A percentile compares a stretch with the other conserved stretches of the same genome.
Evolutionary conservation across 2,797 vertebrate genomes (phyloP).

Genomic region (Benthosema pterotum): DNA sequence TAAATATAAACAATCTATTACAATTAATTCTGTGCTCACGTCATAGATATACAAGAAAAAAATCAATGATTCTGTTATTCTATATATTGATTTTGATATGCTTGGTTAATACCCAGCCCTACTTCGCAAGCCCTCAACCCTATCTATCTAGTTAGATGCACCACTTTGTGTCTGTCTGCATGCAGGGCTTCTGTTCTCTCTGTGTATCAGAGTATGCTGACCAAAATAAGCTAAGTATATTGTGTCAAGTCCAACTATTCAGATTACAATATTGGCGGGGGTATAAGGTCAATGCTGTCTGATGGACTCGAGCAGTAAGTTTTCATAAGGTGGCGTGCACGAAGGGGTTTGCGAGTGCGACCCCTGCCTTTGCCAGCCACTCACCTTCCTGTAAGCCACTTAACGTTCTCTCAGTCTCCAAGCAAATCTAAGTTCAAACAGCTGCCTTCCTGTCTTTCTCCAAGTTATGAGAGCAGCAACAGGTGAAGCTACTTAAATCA

Average conservation of each 20-base stretch:
- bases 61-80: no score
- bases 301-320: slow-evolving; percentile 45
- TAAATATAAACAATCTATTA: no score
- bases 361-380: slow-evolving; percentile 68
- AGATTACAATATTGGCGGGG: slow-evolving; percentile 30
- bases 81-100: no score
- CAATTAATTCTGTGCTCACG: no score
- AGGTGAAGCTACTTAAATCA: slow-evolving; percentile 77
- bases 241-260: slow-evolving; percentile 50
- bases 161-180: background rate
- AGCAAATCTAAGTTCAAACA: slow-evolving; percentile 65
- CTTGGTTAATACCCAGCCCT: no score
- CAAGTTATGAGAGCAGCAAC: slow-evolving; percentile 70
- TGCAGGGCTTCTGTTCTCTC: slow-evolving; percentile 11
- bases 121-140: no score
- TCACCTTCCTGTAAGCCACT: slow-evolving; percentile 73
- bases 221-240: slow-evolving; percentile 28
- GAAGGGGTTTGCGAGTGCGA: slow-evolving; percentile 50
- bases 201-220: slow-evolving; percentile 34
- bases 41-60: no score
- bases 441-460: slow-evolving; percentile 62
- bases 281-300: slow-evolving; percentile 45
- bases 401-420: slow-evolving; percentile 48
- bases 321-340: slow-evolving; percentile 61
- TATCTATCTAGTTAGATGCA: no score